A percentile compares a stretch with the other conserved stretches of the same genome.
These are phyloP conservation scores for Athetis lepigone DNA, from an alignment of 2,888 invertebrate genomes.

Conservation along the genomic window DNA sequence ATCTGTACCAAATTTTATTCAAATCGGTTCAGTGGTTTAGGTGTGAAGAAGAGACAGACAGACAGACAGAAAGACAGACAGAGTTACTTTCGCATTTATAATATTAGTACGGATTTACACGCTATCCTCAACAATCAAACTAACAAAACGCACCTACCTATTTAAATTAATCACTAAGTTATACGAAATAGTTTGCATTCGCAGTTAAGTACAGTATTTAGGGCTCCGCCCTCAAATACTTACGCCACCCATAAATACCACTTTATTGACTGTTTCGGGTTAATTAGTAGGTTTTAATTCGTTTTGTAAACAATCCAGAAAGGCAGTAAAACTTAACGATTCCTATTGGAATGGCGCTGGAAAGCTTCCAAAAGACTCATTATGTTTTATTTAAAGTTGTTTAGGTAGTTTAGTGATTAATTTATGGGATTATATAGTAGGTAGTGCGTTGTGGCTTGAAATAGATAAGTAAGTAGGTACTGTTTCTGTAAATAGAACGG, in stretches of 20 bases:
- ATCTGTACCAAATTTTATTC: too few relatives aligned
- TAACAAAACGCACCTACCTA: too few relatives aligned
- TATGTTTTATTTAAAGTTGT: conserved; percentile 55
- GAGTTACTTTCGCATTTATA: too few relatives aligned
- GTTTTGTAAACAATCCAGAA: conserved; percentile 54
- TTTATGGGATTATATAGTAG: conserved; percentile 40
- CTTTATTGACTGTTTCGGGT: conserved; percentile 44
- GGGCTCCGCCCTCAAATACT: conserved; percentile 19
- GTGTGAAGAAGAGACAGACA: too few relatives aligned
- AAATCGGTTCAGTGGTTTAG: too few relatives aligned
- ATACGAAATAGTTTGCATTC: neutral
- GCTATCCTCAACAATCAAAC: too few relatives aligned
- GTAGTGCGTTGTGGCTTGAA: conserved; percentile 40
- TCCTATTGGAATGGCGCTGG: conserved; percentile 57
- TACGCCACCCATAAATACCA: conserved; percentile 45
- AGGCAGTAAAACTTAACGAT: conserved; percentile 50
- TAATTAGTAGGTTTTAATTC: conserved; percentile 57
- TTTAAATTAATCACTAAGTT: neutral
- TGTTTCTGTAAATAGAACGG: conserved; percentile 34
- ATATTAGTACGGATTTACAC: too few relatives aligned
- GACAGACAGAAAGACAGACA: too few relatives aligned
- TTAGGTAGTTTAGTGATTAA: conserved; percentile 46
- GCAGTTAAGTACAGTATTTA: conserved; percentile 18
- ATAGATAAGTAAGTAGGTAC: conserved; percentile 23
- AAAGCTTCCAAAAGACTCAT: conserved; percentile 54